Evolutionary conservation across 2,888 invertebrate genomes (phyloP), one percentile per base, ranked within the genome.

Genomic region (Phania funesta): DNA sequence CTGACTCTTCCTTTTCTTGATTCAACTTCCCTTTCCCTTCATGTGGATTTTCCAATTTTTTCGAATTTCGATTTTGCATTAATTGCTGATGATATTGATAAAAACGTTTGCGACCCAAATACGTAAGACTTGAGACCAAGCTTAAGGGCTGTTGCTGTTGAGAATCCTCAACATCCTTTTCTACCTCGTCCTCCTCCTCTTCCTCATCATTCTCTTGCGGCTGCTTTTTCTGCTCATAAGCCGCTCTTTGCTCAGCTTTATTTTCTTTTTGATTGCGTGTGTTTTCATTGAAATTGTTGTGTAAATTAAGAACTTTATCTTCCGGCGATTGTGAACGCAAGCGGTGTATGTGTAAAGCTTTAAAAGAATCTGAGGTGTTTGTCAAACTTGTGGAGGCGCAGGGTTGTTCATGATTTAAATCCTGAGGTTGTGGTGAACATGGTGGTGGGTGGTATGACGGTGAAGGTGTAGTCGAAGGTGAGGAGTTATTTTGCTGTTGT

Each of bases 141-240:
- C 87, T 87, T 44, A 87, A 84, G 6, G 88, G 87, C 29, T 87
- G 85, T 20, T 87, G 85, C 8, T 44, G 56, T n/a, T 26, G 29
- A 3, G 48, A 54, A 2, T 62, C 35, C 22, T 50, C 71, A 1
- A 32, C 54, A 8, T 74, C 50, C 6, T 24, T 38, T 1, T 58
- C 48, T 0, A 54, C 65, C 3, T 65, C 65, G 0, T 26, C 60
- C 13, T 11, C 52, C 20, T 24, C 35, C 2, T 48, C n/a, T n/a
- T n/a, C n/a, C n/a, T n/a, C n/a, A n/a, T n/a, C n/a, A n/a, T n/a
- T 8, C 16, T 26, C 16, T 16, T 16, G 18, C 41, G 7, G 11
- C 46, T 1, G 18, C n/a, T 50, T 24, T n/a, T 50, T n/a, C 3
- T n/a, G 9, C 6, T 52, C 13, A 16, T 16, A 48, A 4, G 48